Percentiles rank a stretch among this genome's conserved stretches.
phyloP scores from a whole-genome alignment of 1,140 invertebrate species.

The Papilio polytes region DNA sequence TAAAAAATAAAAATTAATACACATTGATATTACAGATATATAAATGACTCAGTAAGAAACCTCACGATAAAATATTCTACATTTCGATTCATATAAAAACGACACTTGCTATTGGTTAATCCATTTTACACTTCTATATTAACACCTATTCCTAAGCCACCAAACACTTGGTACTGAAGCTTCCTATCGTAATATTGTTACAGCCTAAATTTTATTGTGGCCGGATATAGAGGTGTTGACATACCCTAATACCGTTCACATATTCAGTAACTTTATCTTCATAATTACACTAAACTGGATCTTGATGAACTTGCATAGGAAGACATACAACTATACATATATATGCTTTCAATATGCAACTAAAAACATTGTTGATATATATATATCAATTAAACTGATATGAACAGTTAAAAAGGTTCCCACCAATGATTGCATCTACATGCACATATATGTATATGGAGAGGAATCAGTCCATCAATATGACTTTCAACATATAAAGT shows the following conservation, averaged over 20 bases:
- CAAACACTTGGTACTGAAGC: slow-evolving; percentile 65
- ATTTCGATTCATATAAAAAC: slow-evolving; percentile 72
- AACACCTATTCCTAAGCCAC: slow-evolving; percentile 64
- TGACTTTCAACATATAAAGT: slow-evolving; percentile 31
- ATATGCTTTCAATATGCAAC: slow-evolving; percentile 59
- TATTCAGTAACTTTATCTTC: slow-evolving; percentile 62
- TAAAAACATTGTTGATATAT: slow-evolving; percentile 30
- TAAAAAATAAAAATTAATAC: not conserved
- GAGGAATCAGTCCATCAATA: slow-evolving; percentile 35
- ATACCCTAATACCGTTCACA: slow-evolving; percentile 70
- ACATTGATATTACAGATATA: not conserved
- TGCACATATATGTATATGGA: slow-evolving; percentile 18
- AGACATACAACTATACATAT: slow-evolving; percentile 79
- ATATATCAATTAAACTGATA: not conserved
- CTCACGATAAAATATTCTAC: slow-evolving; percentile 48
- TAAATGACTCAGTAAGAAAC: not conserved
- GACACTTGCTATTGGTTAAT: slow-evolving; percentile 68
- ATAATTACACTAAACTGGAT: slow-evolving; percentile 67
- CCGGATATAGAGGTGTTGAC: slow-evolving; percentile 70
- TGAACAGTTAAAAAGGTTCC: slow-evolving; percentile 1
- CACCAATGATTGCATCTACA: not conserved
- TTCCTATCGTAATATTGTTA: slow-evolving; percentile 67
- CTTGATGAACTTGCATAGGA: slow-evolving; percentile 79
- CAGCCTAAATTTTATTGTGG: slow-evolving; percentile 72
- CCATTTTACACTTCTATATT: slow-evolving; percentile 61